Evolutionary conservation across 2,888 invertebrate species (phyloP).

Genomic region (Pachliopta kotzebuea): DNA sequence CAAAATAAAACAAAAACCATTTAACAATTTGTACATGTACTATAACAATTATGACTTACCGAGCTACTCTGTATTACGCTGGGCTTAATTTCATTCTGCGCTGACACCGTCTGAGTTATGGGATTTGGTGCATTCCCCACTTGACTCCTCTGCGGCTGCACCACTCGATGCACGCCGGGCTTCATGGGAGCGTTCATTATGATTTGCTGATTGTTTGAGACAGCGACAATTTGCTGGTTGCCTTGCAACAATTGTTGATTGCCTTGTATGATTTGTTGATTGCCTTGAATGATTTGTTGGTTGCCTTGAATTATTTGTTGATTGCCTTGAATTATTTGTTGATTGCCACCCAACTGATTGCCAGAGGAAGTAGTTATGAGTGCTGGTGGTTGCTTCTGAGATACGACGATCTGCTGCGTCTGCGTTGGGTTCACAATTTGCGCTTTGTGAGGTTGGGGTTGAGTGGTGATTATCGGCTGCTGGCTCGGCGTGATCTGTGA

Average conservation of each 20-base stretch:
- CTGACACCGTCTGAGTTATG: conserved; percentile 41
- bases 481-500: conserved; percentile 72
- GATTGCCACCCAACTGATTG: conserved; percentile 52
- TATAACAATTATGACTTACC: conserved; percentile 43
- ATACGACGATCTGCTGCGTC: conserved; percentile 64
- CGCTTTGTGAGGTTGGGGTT: conserved; percentile 79
- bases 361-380: conserved; percentile 55
- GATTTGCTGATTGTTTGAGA: conserved; percentile 68
- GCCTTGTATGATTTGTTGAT: conserved; percentile 51
- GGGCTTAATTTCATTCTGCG: conserved; percentile 47
- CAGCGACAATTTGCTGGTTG: conserved; percentile 63
- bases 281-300: conserved; percentile 43
- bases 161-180: conserved; percentile 54
- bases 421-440: conserved; percentile 63
- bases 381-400: conserved; percentile 67
- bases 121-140: conserved; percentile 43
- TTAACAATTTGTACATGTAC: not conserved
- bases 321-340: conserved; percentile 51
- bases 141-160: conserved; percentile 56
- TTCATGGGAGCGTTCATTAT: conserved; percentile 66
- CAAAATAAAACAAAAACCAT: no score
- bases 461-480: conserved; percentile 72
- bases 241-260: conserved; percentile 57
- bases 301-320: conserved; percentile 54
- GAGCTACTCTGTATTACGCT: conserved; percentile 51